phyloP scores from a whole-genome alignment of 2,113 vertebrate species.

The Hippoglossus stenolepis region DNA sequence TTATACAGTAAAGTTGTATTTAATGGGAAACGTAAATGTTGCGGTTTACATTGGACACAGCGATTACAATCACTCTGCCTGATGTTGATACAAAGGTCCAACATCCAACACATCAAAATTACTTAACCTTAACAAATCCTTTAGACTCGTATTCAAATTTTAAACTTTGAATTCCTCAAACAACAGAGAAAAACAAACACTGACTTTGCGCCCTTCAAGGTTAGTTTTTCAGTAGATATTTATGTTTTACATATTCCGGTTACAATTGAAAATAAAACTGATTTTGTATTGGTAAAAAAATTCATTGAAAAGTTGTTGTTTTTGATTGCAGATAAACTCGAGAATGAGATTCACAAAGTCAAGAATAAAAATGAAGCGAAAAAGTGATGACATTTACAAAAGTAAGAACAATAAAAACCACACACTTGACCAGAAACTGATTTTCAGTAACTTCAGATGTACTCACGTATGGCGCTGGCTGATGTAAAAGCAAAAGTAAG shows the following conservation, averaged over 20 bases:
- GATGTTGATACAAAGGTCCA: neutral
- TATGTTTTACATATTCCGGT: neutral
- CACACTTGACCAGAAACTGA: too few relatives aligned
- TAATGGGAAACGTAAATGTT: neutral
- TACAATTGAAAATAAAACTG: neutral
- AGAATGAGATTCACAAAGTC: neutral
- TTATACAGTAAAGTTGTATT: neutral
- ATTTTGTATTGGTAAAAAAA: neutral
- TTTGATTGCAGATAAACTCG: neutral
- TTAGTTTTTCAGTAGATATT: neutral
- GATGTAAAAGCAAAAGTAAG: conserved; percentile 57
- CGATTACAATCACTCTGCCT: neutral
- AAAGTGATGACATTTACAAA: neutral
- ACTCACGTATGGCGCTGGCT: conserved; percentile 69
- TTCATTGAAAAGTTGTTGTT: too few relatives aligned
- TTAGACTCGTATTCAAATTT: neutral
- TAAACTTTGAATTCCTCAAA: too few relatives aligned
- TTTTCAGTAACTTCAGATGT: conserved; percentile 7
- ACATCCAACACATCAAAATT: neutral
- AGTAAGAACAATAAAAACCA: neutral
- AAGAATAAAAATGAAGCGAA: neutral
- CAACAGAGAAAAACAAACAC: neutral
- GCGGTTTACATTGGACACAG: neutral
- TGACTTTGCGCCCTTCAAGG: neutral
- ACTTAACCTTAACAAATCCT: neutral